Conservation (phyloP, 1,140 invertebrate genomes). For the Leptinotarsa defecta region DNA sequence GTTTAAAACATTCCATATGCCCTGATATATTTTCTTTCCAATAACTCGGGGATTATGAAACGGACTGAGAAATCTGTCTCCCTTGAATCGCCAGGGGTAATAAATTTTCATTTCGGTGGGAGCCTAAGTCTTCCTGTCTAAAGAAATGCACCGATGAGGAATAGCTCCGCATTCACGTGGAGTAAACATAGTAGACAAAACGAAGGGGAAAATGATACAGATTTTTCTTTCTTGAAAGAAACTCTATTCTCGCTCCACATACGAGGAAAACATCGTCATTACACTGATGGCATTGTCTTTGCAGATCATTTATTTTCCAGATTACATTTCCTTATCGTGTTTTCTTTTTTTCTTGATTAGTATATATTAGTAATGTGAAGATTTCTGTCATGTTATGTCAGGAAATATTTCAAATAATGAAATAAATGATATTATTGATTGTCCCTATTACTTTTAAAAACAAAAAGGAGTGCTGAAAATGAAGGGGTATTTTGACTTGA, state of each 20-base stretch:
- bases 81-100: constrained; percentile 7
- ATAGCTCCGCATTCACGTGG: constrained; percentile 39
- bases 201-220: constrained; percentile 38
- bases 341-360: neutral
- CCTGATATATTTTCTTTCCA: too few relatives aligned
- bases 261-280: constrained; percentile 32
- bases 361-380: too few relatives aligned
- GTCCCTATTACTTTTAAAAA: too few relatives aligned
- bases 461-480: too few relatives aligned
- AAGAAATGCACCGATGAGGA: constrained; percentile 43
- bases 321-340: constrained; percentile 7
- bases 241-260: constrained; percentile 40
- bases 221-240: constrained; percentile 42
- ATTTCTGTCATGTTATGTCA: too few relatives aligned
- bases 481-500: too few relatives aligned
- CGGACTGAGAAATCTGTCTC: neutral
- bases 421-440: too few relatives aligned
- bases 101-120: constrained; percentile 33
- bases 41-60: neutral
- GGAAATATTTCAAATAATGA: too few relatives aligned
- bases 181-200: constrained; percentile 43
- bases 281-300: constrained; percentile 27
- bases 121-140: constrained; percentile 40
- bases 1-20: neutral
- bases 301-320: constrained; percentile 19